Conservation (phyloP, 2,888 invertebrate genomes). For the Hydriomena furcata region DNA sequence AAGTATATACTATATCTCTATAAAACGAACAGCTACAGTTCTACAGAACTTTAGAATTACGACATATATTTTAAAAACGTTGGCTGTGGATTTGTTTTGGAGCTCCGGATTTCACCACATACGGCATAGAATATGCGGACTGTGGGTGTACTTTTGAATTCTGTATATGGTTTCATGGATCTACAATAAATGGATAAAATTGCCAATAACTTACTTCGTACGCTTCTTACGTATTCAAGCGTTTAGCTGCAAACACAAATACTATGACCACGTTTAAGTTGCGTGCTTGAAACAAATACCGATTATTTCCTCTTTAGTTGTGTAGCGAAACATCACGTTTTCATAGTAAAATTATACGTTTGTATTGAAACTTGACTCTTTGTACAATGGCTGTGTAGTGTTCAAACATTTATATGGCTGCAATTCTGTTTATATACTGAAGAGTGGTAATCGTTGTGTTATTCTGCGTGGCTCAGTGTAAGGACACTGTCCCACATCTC, state of each 20-base stretch:
- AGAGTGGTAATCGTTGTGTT: conserved; percentile 26
- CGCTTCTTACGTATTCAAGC: conserved; percentile 5
- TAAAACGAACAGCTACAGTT: neutral
- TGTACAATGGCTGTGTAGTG: conserved; percentile 39
- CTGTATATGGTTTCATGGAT: neutral
- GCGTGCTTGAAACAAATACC: conserved; percentile 19
- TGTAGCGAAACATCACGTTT: conserved; percentile 55
- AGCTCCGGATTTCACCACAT: conserved; percentile 7
- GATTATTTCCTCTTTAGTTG: conserved; percentile 26
- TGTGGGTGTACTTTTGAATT: conserved; percentile 1
- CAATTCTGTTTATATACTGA: conserved; percentile 19
- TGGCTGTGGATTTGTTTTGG: conserved; percentile 9
- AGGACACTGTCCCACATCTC: conserved; percentile 27
- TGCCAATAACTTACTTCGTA: conserved; percentile 1
- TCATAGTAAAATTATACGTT: conserved; percentile 52
- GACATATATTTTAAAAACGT: conserved; percentile 11
- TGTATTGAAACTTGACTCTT: conserved; percentile 50
- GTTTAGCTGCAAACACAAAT: conserved; percentile 6
- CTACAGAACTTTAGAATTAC: conserved; percentile 3
- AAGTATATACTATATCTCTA: conserved; percentile 1
- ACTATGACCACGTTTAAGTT: conserved; percentile 16
- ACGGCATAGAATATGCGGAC: conserved; percentile 5
- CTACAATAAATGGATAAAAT: conserved; percentile 12
- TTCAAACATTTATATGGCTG: conserved; percentile 38
- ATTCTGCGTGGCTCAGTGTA: conserved; percentile 26